A percentile compares a stretch with the other conserved stretches of the same genome.
Evolutionary conservation across 2,113 vertebrate species (phyloP).

Genomic region (Antidorcas marsupialis): DNA sequence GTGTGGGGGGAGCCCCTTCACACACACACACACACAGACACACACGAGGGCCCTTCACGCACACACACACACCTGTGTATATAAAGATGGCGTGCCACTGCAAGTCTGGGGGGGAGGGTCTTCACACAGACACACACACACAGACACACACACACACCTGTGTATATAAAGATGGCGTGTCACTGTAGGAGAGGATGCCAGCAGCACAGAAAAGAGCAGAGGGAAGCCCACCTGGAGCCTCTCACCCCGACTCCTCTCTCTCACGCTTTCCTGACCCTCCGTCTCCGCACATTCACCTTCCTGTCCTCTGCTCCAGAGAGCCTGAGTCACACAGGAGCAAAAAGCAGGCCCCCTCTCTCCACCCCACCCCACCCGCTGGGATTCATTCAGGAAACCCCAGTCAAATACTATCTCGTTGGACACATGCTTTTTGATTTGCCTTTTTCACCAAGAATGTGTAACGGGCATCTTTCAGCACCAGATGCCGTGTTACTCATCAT

Average conservation of each 20-base stretch:
- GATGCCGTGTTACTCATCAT: fast-evolving
- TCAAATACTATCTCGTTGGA: fast-evolving
- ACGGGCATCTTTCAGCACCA: not conserved
- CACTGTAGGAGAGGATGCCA: fast-evolving
- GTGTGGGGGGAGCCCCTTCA: too few relatives aligned
- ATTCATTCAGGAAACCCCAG: not conserved
- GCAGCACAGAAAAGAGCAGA: fast-evolving
- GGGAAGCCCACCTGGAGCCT: fast-evolving
- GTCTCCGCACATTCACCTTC: fast-evolving
- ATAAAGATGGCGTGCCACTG: too few relatives aligned
- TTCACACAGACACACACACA: not conserved
- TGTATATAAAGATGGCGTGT: fast-evolving
- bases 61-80: too few relatives aligned
- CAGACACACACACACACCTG: not conserved
- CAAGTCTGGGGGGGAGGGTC: too few relatives aligned
- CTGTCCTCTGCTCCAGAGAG: fast-evolving
- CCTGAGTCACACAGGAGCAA: fast-evolving
- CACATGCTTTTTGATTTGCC: not conserved
- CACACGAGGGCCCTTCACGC: too few relatives aligned
- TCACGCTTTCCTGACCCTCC: fast-evolving
- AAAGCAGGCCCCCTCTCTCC: fast-evolving
- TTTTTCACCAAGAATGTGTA: fast-evolving
- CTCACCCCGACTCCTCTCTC: fast-evolving
- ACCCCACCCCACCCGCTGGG: fast-evolving
- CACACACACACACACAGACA: too few relatives aligned